Conservation (phyloP, 1,140 invertebrate species). For the Scaptomyza montana region DNA sequence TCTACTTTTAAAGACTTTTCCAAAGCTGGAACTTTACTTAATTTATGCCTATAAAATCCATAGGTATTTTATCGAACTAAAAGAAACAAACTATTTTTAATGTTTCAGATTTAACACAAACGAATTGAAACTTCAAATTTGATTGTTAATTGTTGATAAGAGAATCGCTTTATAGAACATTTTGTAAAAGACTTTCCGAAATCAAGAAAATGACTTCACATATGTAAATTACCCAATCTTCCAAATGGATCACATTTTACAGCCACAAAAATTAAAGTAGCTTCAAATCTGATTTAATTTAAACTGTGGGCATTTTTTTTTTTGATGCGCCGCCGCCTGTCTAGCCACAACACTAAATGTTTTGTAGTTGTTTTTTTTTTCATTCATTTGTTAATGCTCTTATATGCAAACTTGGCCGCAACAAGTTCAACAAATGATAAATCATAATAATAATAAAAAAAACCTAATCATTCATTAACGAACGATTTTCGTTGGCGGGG, state of each 20-base stretch:
- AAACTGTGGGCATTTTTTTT: background rate
- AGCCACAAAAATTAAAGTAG: background rate
- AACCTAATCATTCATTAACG: slow-evolving; percentile 58
- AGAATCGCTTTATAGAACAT: no score
- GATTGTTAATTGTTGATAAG: no score
- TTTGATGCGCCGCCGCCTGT: slow-evolving; percentile 10
- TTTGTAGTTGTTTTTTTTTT: background rate
- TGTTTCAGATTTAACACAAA: no score
- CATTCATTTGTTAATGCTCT: slow-evolving; percentile 41
- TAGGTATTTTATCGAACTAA: no score
- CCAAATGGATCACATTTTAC: background rate
- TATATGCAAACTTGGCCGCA: slow-evolving; percentile 31
- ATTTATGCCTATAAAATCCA: background rate
- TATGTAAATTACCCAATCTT: slow-evolving; percentile 2
- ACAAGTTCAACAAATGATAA: slow-evolving; percentile 28
- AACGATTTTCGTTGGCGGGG: slow-evolving; percentile 57
- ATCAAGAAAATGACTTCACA: background rate
- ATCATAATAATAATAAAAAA: slow-evolving; percentile 26
- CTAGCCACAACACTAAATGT: background rate
- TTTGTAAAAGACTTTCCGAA: no score
- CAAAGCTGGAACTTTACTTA: no score
- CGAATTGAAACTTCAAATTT: no score
- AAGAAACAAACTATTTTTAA: no score
- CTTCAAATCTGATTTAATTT: background rate
- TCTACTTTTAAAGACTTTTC: no score